phyloP scores from a whole-genome alignment of 2,797 vertebrate genomes.

The Echeneis naucrates region DNA sequence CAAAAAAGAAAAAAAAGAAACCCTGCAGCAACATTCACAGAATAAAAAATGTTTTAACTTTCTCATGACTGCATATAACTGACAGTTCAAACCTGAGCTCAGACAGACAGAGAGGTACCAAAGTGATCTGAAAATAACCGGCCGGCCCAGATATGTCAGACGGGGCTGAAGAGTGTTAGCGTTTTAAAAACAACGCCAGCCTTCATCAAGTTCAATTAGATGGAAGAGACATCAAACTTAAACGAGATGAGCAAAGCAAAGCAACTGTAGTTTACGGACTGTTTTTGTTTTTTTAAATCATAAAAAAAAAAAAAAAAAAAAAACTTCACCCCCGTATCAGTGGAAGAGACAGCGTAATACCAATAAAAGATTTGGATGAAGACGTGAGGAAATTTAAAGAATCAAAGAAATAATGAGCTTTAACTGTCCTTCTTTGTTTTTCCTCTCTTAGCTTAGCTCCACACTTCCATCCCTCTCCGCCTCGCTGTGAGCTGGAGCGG shows the following conservation, averaged over 20 bases:
- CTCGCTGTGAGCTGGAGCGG: constrained; percentile 19
- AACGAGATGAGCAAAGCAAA: constrained; percentile 41
- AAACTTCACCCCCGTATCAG: constrained; percentile 16
- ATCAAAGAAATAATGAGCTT: constrained; percentile 73
- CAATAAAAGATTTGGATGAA: constrained; percentile 62
- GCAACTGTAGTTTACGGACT: constrained; percentile 15
- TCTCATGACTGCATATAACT: constrained; percentile 34
- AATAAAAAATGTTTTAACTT: background rate
- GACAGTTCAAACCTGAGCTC: constrained; percentile 48
- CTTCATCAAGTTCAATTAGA: constrained; percentile 74
- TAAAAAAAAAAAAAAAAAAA: too few species aligned
- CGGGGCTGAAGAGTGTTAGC: constrained; percentile 60
- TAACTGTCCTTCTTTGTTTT: constrained; percentile 63
- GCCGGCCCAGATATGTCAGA: constrained; percentile 74
- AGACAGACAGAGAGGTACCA: constrained; percentile 52
- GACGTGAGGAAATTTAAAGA: constrained; percentile 67
- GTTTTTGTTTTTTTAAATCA: too few species aligned
- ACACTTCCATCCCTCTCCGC: constrained; percentile 29
- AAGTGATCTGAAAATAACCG: constrained; percentile 68
- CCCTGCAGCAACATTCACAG: background rate
- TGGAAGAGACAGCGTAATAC: constrained; percentile 44
- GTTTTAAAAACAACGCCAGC: constrained; percentile 59
- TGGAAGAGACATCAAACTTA: constrained; percentile 67
- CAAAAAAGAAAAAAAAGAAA: too few species aligned
- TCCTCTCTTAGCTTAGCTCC: constrained; percentile 25